Evolutionary conservation across 2,797 vertebrate genomes (phyloP).

Genomic region (Enoplosus armatus): DNA sequence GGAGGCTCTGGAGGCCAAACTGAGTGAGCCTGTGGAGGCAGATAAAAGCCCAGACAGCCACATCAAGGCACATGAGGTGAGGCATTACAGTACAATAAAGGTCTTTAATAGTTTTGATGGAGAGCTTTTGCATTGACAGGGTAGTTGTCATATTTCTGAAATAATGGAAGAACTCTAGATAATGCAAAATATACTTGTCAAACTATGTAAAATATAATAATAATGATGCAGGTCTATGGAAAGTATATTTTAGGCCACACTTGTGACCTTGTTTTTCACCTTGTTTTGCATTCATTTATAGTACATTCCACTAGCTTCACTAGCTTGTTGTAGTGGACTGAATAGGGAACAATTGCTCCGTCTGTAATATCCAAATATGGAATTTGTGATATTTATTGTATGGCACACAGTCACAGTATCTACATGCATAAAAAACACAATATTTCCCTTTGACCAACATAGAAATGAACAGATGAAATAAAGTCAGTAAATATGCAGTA

Average conservation of each 20-base stretch:
- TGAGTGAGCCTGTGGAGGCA: slow-evolving; percentile 89
- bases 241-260: background rate
- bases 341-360: background rate
- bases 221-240: background rate
- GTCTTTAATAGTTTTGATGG: background rate
- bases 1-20: slow-evolving; percentile 91
- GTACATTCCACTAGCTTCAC: background rate
- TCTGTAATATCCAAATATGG: background rate
- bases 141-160: background rate
- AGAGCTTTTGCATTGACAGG: background rate
- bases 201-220: background rate
- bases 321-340: background rate
- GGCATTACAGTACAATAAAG: slow-evolving; percentile 1
- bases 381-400: background rate
- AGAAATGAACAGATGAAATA: background rate
- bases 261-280: background rate
- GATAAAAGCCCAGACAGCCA: slow-evolving; percentile 92
- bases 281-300: background rate
- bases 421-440: background rate
- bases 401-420: background rate
- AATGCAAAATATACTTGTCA: background rate
- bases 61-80: slow-evolving; percentile 93
- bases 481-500: background rate
- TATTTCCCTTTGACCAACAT: background rate
- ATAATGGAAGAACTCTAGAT: background rate